Evolutionary conservation across 53 echinoderm and acorn worm genomes (phyloP).

Genomic region (Antedon mediterranea): DNA sequence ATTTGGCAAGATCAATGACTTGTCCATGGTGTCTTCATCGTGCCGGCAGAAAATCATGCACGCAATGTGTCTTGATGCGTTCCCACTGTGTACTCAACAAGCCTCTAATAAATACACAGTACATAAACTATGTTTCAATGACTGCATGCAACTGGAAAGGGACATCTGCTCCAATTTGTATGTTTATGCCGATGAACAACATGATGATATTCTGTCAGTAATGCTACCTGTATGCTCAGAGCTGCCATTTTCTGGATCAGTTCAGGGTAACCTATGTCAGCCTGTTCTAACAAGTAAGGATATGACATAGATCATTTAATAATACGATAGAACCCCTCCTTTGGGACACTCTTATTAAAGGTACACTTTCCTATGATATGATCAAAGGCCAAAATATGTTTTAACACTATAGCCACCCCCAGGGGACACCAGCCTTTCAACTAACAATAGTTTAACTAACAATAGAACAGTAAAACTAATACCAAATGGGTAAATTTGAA

Average conservation of each 20-base stretch:
- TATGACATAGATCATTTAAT: no score
- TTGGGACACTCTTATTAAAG: no score
- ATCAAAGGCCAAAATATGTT: no score
- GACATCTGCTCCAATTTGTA: slow-evolving; percentile 53
- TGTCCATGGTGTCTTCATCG: slow-evolving; percentile 10
- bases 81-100: slow-evolving; percentile 61
- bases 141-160: slow-evolving; percentile 59
- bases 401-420: no score
- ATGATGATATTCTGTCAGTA: slow-evolving; percentile 39
- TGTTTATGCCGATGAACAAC: slow-evolving; percentile 47
- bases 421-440: no score
- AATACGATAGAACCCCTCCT: no score
- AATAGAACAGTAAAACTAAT: no score
- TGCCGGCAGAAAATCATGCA: slow-evolving; percentile 54
- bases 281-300: no score
- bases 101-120: neutral
- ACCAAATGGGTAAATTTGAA: no score
- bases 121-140: slow-evolving; percentile 31
- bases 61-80: slow-evolving; percentile 88
- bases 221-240: slow-evolving; percentile 73
- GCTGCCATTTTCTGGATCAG: slow-evolving; percentile 27
- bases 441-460: no score
- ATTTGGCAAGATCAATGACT: slow-evolving; percentile 26
- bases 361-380: no score
- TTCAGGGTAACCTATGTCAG: no score